Evolutionary conservation across 2,113 vertebrate species (phyloP).

Genomic region (Cynopterus brachyotis): DNA sequence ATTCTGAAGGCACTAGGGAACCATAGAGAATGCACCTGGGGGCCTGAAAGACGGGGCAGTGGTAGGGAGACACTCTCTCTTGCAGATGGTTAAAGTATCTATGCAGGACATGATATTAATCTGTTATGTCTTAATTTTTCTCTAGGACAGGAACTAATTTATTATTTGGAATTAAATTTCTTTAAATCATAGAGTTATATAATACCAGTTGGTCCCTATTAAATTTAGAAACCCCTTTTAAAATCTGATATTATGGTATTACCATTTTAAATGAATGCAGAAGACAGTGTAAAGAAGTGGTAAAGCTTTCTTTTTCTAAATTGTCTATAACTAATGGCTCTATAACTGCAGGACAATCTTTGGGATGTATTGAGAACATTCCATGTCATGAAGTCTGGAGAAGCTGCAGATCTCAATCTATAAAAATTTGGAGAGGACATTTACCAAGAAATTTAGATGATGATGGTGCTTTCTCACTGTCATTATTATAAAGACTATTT

Average conservation of each 20-base stretch:
- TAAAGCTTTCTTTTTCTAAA: not conserved
- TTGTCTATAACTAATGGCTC: not conserved
- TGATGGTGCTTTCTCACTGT: not conserved
- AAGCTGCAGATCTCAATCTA: not conserved
- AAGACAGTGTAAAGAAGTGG: not conserved
- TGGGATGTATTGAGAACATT: not conserved
- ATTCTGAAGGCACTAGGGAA: not conserved
- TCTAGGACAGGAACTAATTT: not conserved
- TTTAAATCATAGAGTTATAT: conserved; percentile 16
- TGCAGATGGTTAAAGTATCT: not conserved
- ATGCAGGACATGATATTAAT: not conserved
- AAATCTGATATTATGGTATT: not conserved
- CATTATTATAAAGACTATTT: not conserved
- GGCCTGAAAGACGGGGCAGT: not conserved
- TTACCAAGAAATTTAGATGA: not conserved
- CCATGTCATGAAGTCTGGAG: not conserved
- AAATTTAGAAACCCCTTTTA: conserved; percentile 24
- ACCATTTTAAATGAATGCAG: not conserved
- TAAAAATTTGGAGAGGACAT: not conserved
- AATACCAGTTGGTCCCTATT: not conserved
- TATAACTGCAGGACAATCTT: not conserved
- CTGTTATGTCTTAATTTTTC: not conserved
- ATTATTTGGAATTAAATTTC: not conserved
- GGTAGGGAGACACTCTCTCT: not conserved
- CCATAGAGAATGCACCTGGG: not conserved